phyloP scores from a whole-genome alignment of 1,140 invertebrate genomes.

The Plutomurus gul region DNA sequence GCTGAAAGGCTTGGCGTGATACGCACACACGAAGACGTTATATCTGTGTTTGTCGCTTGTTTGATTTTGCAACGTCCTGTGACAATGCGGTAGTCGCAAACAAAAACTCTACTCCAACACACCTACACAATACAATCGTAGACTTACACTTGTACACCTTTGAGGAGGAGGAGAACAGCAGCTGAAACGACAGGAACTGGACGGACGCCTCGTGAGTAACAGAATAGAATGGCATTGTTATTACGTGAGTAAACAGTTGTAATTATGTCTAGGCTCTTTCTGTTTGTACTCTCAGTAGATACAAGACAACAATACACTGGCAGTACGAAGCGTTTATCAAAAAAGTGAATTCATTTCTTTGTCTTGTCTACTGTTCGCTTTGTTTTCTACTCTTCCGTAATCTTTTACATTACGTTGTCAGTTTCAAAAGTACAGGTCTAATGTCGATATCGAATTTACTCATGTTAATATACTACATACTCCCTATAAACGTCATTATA shows the following conservation, averaged over 20 bases:
- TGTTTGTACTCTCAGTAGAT: neutral
- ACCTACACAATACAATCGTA: neutral
- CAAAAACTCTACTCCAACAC: neutral
- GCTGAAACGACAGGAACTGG: neutral
- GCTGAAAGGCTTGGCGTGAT: neutral
- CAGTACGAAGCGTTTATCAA: neutral
- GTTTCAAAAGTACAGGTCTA: no score
- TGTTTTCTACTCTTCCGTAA: neutral
- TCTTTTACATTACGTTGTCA: neutral
- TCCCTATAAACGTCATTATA: no score
- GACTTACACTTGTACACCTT: no score
- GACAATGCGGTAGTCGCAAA: neutral
- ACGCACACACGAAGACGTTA: conserved; percentile 3
- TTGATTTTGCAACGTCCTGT: conserved; percentile 18
- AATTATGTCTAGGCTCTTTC: neutral
- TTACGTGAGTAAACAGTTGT: conserved; percentile 9
- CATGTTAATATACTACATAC: no score
- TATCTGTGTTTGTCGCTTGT: neutral
- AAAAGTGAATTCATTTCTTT: neutral
- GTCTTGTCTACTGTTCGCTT: neutral
- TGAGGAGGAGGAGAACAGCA: neutral
- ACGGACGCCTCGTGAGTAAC: neutral
- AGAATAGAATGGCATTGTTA: conserved; percentile 16
- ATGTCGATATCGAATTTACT: no score
- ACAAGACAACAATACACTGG: neutral